Conservation (phyloP, 37 sponge, comb jelly and placozoan species). For the Spongia lamella region DNA sequence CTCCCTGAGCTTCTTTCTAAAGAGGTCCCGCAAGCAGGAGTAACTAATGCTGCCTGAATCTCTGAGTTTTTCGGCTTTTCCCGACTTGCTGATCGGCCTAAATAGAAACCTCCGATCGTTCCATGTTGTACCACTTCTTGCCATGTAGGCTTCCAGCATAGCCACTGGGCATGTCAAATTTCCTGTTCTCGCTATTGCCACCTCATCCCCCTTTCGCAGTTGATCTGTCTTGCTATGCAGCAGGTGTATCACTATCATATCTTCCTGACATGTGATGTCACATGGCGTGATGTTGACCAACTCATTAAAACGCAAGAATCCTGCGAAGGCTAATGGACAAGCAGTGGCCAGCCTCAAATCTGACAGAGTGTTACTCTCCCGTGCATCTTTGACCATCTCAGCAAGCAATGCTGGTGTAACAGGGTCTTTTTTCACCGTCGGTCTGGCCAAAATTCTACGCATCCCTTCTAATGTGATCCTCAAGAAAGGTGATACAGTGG, state of each 20-base stretch:
- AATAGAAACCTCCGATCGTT: background rate
- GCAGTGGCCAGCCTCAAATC: background rate
- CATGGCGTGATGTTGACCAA: constrained; percentile 1
- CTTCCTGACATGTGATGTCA: background rate
- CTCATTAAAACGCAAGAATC: constrained; percentile 14
- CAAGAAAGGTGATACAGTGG: no score
- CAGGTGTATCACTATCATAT: background rate
- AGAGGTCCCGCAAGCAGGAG: constrained; percentile 4
- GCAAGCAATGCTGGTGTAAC: constrained; percentile 1
- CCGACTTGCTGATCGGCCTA: background rate
- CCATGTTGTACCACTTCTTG: background rate
- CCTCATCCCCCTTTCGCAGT: background rate
- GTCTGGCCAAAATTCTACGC: background rate
- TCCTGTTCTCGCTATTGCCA: background rate
- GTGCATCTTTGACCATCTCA: background rate
- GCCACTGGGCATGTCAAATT: constrained; percentile 8
- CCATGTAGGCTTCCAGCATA: constrained; percentile 1
- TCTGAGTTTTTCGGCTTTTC: background rate
- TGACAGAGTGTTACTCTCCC: background rate
- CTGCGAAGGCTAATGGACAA: constrained; percentile 1
- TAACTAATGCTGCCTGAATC: background rate
- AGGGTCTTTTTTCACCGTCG: constrained; percentile 2
- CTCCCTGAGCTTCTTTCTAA: no score
- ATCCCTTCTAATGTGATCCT: constrained; percentile 1
- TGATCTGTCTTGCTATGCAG: constrained; percentile 19